Evolutionary conservation across 2,113 vertebrate genomes (phyloP).

Genomic region (Dinomys branickii): DNA sequence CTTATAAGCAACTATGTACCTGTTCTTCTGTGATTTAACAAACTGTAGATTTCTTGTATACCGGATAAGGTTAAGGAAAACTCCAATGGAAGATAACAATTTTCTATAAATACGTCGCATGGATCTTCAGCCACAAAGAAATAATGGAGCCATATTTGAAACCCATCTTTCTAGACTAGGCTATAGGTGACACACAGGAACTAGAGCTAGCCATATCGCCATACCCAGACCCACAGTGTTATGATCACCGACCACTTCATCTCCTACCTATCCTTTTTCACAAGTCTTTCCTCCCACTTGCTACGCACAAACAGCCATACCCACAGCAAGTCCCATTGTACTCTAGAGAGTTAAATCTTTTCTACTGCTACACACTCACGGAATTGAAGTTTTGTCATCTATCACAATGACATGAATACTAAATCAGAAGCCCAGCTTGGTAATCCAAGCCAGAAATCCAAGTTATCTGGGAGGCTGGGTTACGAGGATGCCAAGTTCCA

Average conservation of each 20-base stretch:
- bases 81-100: background rate
- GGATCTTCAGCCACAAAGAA: background rate
- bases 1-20: background rate
- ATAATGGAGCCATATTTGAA: background rate
- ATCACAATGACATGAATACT: background rate
- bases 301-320: background rate
- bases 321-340: background rate
- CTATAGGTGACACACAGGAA: background rate
- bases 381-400: background rate
- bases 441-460: background rate
- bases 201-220: fast-evolving
- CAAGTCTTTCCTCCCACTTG: background rate
- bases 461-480: background rate
- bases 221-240: background rate
- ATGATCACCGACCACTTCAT: background rate
- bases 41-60: background rate
- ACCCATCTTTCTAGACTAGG: background rate
- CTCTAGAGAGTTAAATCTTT: background rate
- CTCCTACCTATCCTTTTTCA: background rate
- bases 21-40: background rate
- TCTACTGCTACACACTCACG: background rate
- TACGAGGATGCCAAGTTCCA: background rate
- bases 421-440: background rate
- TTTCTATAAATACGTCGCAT: background rate
- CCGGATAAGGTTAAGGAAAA: background rate